These are phyloP conservation scores for Pandemis heparana DNA, from an alignment of 2,888 invertebrate genomes.

Conservation along the genomic window DNA sequence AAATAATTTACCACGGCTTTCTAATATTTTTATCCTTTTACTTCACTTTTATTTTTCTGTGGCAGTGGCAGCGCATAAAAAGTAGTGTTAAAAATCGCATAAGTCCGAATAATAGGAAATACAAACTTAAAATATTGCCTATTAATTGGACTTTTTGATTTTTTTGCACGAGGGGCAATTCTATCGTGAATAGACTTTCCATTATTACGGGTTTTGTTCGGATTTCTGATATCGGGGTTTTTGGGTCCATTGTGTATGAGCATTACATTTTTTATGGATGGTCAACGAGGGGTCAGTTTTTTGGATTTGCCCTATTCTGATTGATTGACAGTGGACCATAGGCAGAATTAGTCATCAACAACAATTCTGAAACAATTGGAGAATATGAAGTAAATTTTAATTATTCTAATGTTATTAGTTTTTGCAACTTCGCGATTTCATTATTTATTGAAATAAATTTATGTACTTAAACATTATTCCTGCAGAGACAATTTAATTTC, in stretches of 20 bases:
- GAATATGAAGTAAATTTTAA: conserved; percentile 23
- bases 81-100: not conserved
- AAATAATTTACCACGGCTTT: too few relatives aligned
- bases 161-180: conserved; percentile 59
- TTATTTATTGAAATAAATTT: too few relatives aligned
- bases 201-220: conserved; percentile 73
- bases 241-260: conserved; percentile 51
- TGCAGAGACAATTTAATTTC: not conserved
- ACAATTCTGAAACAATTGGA: conserved; percentile 56
- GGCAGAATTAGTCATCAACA: conserved; percentile 69
- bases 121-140: conserved; percentile 32
- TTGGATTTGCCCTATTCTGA: conserved; percentile 65
- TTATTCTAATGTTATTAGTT: not conserved
- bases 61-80: not conserved
- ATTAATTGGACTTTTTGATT: conserved; percentile 48
- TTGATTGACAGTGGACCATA: conserved; percentile 84
- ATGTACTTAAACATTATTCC: not conserved
- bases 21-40: not conserved
- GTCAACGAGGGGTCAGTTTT: conserved; percentile 84
- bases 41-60: not conserved
- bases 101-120: conserved; percentile 46
- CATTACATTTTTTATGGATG: conserved; percentile 67
- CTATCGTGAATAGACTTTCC: conserved; percentile 62
- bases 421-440: too few relatives aligned
- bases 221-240: conserved; percentile 68